Conservation (phyloP, 2,888 invertebrate genomes). For the Eulithis testata region DNA sequence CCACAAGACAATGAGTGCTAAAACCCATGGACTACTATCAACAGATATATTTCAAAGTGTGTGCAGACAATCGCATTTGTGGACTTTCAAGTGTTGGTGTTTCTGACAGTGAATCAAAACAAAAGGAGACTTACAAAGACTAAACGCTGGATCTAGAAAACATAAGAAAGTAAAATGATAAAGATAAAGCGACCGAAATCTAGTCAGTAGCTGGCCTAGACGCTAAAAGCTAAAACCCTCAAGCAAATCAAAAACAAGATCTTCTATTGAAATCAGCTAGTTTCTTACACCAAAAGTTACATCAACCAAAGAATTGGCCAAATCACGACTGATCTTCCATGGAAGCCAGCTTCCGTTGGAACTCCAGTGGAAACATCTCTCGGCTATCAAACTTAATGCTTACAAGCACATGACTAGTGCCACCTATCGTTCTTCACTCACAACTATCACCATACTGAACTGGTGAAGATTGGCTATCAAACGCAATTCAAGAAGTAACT, state of each 20-base stretch:
- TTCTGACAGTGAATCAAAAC: constrained; percentile 53
- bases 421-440: not conserved
- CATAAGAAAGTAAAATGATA: constrained; percentile 12
- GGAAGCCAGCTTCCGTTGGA: no score
- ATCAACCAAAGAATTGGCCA: no score
- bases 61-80: constrained; percentile 54
- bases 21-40: constrained; percentile 41
- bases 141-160: constrained; percentile 2
- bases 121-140: constrained; percentile 3
- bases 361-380: no score
- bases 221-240: not conserved
- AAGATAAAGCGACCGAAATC: constrained; percentile 22
- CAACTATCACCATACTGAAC: constrained; percentile 17
- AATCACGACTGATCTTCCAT: no score
- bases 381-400: not conserved
- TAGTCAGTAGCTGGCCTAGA: constrained; percentile 2
- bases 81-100: constrained; percentile 58
- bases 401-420: not conserved
- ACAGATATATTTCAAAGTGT: constrained; percentile 48
- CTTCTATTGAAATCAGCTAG: no score
- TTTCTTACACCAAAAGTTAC: no score
- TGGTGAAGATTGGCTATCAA: no score
- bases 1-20: constrained; percentile 52
- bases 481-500: no score
- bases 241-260: not conserved